Evolutionary conservation across 2,888 invertebrate genomes (phyloP).

Genomic region (Ornithoptera alexandrae): DNA sequence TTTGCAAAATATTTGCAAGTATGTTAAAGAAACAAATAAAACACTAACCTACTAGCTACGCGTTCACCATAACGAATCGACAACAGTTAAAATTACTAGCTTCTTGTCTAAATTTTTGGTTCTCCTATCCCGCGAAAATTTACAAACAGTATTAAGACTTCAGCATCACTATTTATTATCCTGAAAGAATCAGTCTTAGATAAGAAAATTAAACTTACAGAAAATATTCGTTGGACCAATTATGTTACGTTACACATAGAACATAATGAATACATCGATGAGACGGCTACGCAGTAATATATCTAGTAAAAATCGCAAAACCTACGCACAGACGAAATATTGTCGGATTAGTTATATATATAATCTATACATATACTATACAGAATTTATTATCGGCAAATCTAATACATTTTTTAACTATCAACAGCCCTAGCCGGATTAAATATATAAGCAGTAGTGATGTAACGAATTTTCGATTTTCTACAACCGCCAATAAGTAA

Average conservation of each 20-base stretch:
- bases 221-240: conserved; percentile 56
- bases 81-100: neutral
- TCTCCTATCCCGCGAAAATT: neutral
- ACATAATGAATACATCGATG: conserved; percentile 30
- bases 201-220: conserved; percentile 41
- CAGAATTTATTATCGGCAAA: conserved; percentile 16
- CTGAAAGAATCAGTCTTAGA: conserved; percentile 61
- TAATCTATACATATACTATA: conserved; percentile 10
- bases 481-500: no score
- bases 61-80: neutral
- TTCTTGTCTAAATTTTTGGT: neutral
- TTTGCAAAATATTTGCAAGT: neutral
- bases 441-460: conserved; percentile 20
- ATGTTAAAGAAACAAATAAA: neutral
- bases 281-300: conserved; percentile 21
- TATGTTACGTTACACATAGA: conserved; percentile 42
- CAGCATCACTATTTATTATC: conserved; percentile 39
- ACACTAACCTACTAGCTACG: neutral
- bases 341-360: conserved; percentile 20
- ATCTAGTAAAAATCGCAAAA: conserved; percentile 27
- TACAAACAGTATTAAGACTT: conserved; percentile 33
- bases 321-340: conserved; percentile 18
- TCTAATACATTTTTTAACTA: neutral
- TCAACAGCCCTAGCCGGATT: neutral
- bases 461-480: neutral